Evolutionary conservation across 2,797 vertebrate genomes (phyloP).

Genomic region (Heliangelus exortis): DNA sequence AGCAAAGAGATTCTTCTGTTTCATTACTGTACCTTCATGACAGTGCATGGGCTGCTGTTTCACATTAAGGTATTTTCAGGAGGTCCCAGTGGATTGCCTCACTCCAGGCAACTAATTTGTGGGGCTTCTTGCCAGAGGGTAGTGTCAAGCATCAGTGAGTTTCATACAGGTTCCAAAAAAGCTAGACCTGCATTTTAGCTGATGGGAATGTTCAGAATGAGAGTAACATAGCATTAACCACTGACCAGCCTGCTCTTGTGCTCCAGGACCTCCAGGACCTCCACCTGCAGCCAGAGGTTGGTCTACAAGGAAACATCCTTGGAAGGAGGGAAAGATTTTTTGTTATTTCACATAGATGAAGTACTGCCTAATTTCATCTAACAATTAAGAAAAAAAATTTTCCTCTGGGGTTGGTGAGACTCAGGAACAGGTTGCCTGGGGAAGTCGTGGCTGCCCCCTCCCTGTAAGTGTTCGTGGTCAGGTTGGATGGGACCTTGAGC

Average conservation of each 20-base stretch:
- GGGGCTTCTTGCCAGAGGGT: background rate
- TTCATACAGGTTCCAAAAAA: background rate
- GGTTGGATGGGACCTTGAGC: too few relatives aligned
- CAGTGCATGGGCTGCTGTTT: background rate
- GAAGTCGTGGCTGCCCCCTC: too few relatives aligned
- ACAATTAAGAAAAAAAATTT: too few relatives aligned
- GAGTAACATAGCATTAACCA: background rate
- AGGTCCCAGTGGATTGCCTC: background rate
- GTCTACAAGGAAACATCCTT: fast-evolving
- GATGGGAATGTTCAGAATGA: background rate
- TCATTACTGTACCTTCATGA: fast-evolving
- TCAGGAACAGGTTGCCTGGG: too few relatives aligned
- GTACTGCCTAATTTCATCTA: background rate
- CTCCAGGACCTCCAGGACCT: background rate
- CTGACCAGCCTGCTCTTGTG: fast-evolving
- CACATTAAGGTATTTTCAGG: background rate
- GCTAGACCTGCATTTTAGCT: background rate
- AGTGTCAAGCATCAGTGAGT: background rate
- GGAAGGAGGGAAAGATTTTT: background rate
- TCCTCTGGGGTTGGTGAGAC: too few relatives aligned
- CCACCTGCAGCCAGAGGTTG: background rate
- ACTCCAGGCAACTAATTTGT: background rate
- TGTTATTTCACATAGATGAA: background rate
- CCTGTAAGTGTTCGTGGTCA: too few relatives aligned
- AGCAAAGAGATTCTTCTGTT: background rate